These are phyloP conservation scores for Sebastes diaconus DNA, from an alignment of 2,797 vertebrate genomes.

Conservation along the genomic window DNA sequence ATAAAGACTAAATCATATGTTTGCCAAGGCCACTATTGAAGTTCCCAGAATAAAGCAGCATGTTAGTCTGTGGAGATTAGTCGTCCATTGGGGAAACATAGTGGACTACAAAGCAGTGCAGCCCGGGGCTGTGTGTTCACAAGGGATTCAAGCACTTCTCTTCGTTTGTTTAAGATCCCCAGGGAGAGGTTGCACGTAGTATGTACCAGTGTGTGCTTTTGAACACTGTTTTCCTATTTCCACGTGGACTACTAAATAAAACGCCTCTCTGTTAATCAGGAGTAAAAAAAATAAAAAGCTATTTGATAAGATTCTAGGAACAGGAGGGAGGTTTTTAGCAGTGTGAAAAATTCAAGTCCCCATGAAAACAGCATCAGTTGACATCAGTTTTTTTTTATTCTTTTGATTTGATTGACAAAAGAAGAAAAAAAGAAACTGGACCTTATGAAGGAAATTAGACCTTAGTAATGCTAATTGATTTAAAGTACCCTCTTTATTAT, in stretches of 20 bases:
- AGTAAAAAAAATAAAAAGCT: slow-evolving; percentile 1
- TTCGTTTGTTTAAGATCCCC: slow-evolving; percentile 73
- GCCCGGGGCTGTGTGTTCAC: slow-evolving; percentile 70
- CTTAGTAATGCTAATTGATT: slow-evolving; percentile 84
- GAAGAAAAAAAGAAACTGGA: slow-evolving; percentile 38
- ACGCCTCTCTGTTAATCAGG: slow-evolving; percentile 47
- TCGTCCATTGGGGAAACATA: slow-evolving; percentile 64
- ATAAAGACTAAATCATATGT: slow-evolving; percentile 59
- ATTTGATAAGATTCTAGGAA: slow-evolving; percentile 31
- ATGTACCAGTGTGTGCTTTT: slow-evolving; percentile 52
- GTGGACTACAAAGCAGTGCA: slow-evolving; percentile 75
- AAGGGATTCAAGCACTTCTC: slow-evolving; percentile 70
- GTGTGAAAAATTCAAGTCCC: slow-evolving; percentile 6
- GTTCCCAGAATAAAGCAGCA: slow-evolving; percentile 65
- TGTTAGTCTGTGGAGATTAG: slow-evolving; percentile 70
- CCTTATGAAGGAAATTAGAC: slow-evolving; percentile 79
- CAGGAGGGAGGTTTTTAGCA: slow-evolving; percentile 4
- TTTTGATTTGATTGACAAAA: slow-evolving; percentile 59
- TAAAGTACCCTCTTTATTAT: slow-evolving; percentile 74
- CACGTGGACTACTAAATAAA: slow-evolving; percentile 55
- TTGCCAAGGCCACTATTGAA: slow-evolving; percentile 66
- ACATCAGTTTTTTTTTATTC: neutral
- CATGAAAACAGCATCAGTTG: slow-evolving; percentile 36
- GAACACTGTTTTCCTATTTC: slow-evolving; percentile 58
- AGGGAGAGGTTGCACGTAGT: slow-evolving; percentile 58